Base-by-base conservation (phyloP, 2,888 invertebrate genomes). In the Heliconius hortense region DNA sequence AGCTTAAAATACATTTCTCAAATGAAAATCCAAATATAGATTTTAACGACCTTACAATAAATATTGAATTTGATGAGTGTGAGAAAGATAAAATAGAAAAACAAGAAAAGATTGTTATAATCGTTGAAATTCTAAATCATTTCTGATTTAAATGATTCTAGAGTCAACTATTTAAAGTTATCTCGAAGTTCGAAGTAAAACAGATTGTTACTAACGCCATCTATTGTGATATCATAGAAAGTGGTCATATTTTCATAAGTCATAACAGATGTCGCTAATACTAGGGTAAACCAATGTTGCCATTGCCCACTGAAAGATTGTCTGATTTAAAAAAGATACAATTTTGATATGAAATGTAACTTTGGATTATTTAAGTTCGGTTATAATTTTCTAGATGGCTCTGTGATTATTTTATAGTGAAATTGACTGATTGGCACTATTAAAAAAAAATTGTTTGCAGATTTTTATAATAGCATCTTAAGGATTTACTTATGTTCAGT, bases 191-290 rank as follows among this genome's bases (percentile, higher is more conserved):
- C 62, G 43, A 68, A 67, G 24, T 66, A 43, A 67, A 39, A 56
- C 3, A 56, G 56, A 53, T 64, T 53, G 64, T 66, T 59, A 69
- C 71, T 13, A 78, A 67, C 76, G 78, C 78, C 80, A 80, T 78
- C 79, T 79, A 74, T 74, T 67, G 69, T 75, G 24, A 39, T 64
- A 43, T 56, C 8, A 3, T 59, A 26, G 39, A 56, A 31, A 59
- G 53, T 56, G 56, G 39, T 69, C 59, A 63, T 64, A 18, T 59
- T 64, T 64, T 26, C 39, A 28, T 64, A 66, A 71, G 28, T 18
- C 35, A 59, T 59, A 69, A 71, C 59, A 71, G 75, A 64, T 75
- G 70, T 66, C 70, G 59, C 70, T 64, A 31, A n/a, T 56, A n/a
- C 56, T 56, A n/a, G 2, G 48, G 48, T 56, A n/a, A n/a, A n/a